Evolutionary conservation across 2,888 invertebrate species (phyloP), one percentile per base, ranked within the genome.

Genomic region (Acholoe squamosa): DNA sequence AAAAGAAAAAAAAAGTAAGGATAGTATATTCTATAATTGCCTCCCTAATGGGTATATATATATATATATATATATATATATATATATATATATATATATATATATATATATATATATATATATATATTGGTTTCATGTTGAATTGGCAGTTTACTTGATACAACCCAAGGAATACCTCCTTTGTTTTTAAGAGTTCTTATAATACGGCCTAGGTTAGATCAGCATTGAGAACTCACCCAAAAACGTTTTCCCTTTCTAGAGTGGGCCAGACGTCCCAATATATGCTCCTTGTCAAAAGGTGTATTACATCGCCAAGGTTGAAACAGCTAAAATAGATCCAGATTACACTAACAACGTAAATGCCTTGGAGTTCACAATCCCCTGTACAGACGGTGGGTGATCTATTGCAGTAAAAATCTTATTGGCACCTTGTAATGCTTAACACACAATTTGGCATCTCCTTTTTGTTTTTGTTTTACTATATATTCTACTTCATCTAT

Each of bases 341-440:
- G 61, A 61, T n/a, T 61, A 61, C 61, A 61, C 61, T 3, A n/a
- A 61, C 61, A 61, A 61, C 61, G 61, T 61, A 7, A 61, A 61
- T 7, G 61, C 61, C 1, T 19, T 61, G 61, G 22, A 19, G 22
- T 61, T n/a, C 61, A 61, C 61, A n/a, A 61, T 61, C 12, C 61
- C 61, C 14, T 61, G 61, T 14, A n/a, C n/a, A 19, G 61, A 61
- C 61, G 61, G 61, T 61, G 22, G 19, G 61, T 7, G 43, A 10
- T 7, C 43, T 43, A n/a, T n/a, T n/a, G n/a, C n/a, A n/a, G n/a
- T n/a, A n/a, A n/a, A n/a, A n/a, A n/a, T n/a, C n/a, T n/a, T n/a
- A n/a, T n/a, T n/a, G n/a, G n/a, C n/a, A n/a, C n/a, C n/a, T n/a
- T n/a, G n/a, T n/a, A n/a, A n/a, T n/a, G n/a, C n/a, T n/a, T n/a